Percentiles rank a stretch among this genome's conserved stretches.
Conservation (phyloP, 2,797 vertebrate species). For the Sylvilagus floridanus region DNA sequence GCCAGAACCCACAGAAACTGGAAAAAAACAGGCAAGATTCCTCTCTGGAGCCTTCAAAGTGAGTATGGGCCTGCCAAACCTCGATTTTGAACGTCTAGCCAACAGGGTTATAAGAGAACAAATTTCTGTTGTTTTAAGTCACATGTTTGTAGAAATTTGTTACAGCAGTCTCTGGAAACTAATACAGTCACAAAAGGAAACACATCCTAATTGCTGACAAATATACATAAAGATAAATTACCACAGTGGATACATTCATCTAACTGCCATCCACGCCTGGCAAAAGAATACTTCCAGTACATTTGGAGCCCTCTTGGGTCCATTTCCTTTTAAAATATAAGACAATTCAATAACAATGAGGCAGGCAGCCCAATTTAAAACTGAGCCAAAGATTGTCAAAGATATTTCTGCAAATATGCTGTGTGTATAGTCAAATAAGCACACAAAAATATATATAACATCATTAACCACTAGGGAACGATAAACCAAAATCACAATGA, state of each 20-base stretch:
- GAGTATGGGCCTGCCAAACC: background rate
- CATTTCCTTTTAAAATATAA: conserved; percentile 43
- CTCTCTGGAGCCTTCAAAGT: background rate
- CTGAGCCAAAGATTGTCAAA: background rate
- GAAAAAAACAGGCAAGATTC: background rate
- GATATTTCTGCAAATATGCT: background rate
- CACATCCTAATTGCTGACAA: background rate
- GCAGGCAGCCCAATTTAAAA: background rate
- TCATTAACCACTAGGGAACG: background rate
- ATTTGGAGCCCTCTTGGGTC: background rate
- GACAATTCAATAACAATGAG: background rate
- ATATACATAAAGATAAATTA: background rate
- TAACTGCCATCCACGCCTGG: background rate
- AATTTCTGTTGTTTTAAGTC: background rate
- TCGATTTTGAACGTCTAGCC: background rate
- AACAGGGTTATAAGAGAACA: background rate
- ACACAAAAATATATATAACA: background rate
- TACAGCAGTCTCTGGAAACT: background rate
- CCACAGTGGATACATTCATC: background rate
- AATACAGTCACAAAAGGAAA: background rate
- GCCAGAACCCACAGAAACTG: background rate
- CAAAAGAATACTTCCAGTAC: background rate
- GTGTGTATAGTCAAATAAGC: background rate
- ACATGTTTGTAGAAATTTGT: background rate
- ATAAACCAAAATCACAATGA: background rate